Percentiles rank a stretch among this genome's conserved stretches.
Evolutionary conservation across 2,797 vertebrate genomes (phyloP).

Genomic region (Myotis vivesi): DNA sequence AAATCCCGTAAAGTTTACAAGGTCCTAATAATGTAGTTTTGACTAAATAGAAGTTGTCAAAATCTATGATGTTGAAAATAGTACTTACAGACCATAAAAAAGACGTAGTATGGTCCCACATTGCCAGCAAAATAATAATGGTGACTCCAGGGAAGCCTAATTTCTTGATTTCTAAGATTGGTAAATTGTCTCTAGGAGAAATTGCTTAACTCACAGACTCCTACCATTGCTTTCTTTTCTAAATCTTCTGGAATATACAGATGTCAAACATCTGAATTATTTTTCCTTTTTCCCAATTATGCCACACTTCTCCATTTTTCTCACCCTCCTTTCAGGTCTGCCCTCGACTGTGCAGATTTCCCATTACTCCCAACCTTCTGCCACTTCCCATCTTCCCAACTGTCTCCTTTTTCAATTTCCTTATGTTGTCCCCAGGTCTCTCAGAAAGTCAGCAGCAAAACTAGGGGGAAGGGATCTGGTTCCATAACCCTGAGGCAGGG

Average conservation of each 20-base stretch:
- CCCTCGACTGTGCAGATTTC: not conserved
- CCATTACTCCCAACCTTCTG: not conserved
- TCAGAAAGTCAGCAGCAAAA: not conserved
- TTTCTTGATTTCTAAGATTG: not conserved
- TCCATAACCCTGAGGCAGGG: not conserved
- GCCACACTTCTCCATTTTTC: not conserved
- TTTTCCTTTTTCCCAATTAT: not conserved
- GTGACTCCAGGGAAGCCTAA: not conserved
- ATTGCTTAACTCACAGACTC: not conserved
- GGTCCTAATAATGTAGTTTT: not conserved
- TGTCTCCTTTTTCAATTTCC: not conserved
- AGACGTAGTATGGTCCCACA: not conserved
- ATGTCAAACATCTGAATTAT: not conserved
- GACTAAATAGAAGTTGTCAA: not conserved
- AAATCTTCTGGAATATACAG: not conserved
- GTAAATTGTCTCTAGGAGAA: not conserved
- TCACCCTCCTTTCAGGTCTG: not conserved
- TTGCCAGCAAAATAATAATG: slow-evolving; percentile 10
- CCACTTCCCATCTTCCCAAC: not conserved
- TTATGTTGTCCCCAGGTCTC: not conserved
- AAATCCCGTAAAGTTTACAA: not conserved
- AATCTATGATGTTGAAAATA: slow-evolving; percentile 20
- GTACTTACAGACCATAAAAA: not conserved
- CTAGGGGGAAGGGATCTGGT: not conserved
- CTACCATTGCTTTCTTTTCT: not conserved